A percentile compares a stretch with the other conserved stretches of the same genome.
phyloP scores from a whole-genome alignment of 2,888 invertebrate species.

The Trissonchulus latispiculum region DNA sequence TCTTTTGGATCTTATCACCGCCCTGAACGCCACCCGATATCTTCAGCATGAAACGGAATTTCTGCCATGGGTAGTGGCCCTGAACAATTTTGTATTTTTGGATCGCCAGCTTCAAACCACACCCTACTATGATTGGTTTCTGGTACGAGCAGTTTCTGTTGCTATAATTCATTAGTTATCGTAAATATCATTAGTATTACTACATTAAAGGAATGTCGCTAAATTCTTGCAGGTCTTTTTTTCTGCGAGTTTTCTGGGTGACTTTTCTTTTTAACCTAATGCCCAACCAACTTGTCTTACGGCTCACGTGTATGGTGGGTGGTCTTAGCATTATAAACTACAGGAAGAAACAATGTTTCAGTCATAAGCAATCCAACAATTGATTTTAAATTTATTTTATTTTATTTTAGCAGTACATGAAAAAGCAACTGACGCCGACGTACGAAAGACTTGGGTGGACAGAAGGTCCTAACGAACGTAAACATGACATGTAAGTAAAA shows the following conservation, averaged over 20 bases:
- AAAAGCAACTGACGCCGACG: neutral
- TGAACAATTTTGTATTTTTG: neutral
- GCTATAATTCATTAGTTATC: no score
- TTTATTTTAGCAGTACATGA: slow-evolving; percentile 9
- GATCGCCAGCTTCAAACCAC: neutral
- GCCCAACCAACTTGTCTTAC: no score
- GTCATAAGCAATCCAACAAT: no score
- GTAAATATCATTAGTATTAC: neutral
- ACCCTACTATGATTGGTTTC: slow-evolving; percentile 4
- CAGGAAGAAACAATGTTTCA: no score
- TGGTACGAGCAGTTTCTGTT: no score
- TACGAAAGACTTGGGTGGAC: neutral
- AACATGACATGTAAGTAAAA: neutral
- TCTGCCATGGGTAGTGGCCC: slow-evolving; percentile 13
- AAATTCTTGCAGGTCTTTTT: no score
- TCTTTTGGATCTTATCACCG: neutral
- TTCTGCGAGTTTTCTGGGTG: no score
- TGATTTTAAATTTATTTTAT: no score
- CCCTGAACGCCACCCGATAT: slow-evolving; percentile 15
- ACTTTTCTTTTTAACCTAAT: no score
- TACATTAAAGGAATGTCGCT: no score
- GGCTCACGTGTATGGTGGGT: no score
- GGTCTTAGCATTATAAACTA: no score
- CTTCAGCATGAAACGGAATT: neutral
- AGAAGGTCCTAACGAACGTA: neutral